Percentiles rank a stretch among this genome's conserved stretches.
Conservation (phyloP, 2,888 invertebrate genomes). For the Glaucopsyche alexis region DNA sequence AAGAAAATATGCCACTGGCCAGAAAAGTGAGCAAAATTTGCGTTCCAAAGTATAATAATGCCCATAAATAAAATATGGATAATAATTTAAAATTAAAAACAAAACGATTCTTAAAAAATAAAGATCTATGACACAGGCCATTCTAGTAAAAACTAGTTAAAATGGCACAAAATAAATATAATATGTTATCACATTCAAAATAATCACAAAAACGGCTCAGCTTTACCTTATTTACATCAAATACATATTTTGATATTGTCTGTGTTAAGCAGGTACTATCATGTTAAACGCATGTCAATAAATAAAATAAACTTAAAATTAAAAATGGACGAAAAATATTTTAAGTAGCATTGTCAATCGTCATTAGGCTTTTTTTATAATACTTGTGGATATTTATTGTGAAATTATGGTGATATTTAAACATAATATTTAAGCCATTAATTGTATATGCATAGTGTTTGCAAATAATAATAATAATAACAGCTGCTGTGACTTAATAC, state of each 20-base stretch:
- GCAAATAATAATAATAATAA: conserved; percentile 28
- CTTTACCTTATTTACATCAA: conserved; percentile 11
- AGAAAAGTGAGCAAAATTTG: background rate
- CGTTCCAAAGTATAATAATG: conserved; percentile 1
- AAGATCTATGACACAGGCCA: conserved; percentile 14
- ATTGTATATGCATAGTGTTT: background rate
- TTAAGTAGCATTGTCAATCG: conserved; percentile 5
- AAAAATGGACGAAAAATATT: conserved; percentile 13
- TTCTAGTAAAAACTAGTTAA: conserved; percentile 15
- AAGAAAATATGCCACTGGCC: background rate
- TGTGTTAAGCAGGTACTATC: conserved; percentile 12
- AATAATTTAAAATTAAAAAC: background rate
- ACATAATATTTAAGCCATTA: background rate
- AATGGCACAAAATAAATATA: conserved; percentile 18
- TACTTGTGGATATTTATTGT: background rate
- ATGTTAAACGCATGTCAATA: background rate
- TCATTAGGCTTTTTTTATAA: background rate
- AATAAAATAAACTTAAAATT: conserved; percentile 4
- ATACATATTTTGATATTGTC: conserved; percentile 20
- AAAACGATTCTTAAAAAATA: conserved; percentile 5
- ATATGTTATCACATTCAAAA: conserved; percentile 22
- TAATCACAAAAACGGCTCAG: conserved; percentile 11
- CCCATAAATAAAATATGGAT: conserved; percentile 2
- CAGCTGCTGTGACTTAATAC: conserved; percentile 71
- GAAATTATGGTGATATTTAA: background rate